These are phyloP conservation scores for Callyntrura guangdongensis DNA, from an alignment of 2,888 invertebrate species.

Conservation along the genomic window DNA sequence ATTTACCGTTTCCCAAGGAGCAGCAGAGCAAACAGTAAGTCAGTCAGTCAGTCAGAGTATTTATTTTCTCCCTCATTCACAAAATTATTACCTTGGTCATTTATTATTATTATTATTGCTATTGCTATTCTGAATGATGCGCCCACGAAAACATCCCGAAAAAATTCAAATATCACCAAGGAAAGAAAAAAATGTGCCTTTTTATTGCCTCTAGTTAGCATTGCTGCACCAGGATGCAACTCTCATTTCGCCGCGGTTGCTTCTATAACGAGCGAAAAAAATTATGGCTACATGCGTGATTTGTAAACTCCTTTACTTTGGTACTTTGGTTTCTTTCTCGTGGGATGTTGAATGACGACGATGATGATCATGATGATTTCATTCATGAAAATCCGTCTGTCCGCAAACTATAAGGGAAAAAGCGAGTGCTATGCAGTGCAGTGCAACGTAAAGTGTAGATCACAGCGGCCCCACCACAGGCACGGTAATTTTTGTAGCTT, in stretches of 20 bases:
- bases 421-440: background rate
- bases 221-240: conserved; percentile 75
- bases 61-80: background rate
- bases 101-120: no score
- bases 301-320: background rate
- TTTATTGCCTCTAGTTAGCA: conserved; percentile 60
- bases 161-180: background rate
- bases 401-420: background rate
- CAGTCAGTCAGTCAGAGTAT: conserved; percentile 4
- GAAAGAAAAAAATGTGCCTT: background rate
- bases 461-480: background rate
- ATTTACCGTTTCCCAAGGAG: conserved; percentile 58
- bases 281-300: background rate
- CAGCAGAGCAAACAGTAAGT: conserved; percentile 1
- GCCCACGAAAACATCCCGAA: conserved; percentile 74
- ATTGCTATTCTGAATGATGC: conserved; percentile 10
- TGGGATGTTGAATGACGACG: background rate
- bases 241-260: no score
- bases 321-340: background rate
- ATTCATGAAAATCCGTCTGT: conserved; percentile 73
- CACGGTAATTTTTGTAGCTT: conserved; percentile 29
- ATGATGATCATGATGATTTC: conserved; percentile 63
- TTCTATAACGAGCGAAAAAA: background rate
- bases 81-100: background rate
- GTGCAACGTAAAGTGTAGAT: background rate